Base-by-base conservation (phyloP, 2,113 vertebrate species). In the Tetrax tetrax region DNA sequence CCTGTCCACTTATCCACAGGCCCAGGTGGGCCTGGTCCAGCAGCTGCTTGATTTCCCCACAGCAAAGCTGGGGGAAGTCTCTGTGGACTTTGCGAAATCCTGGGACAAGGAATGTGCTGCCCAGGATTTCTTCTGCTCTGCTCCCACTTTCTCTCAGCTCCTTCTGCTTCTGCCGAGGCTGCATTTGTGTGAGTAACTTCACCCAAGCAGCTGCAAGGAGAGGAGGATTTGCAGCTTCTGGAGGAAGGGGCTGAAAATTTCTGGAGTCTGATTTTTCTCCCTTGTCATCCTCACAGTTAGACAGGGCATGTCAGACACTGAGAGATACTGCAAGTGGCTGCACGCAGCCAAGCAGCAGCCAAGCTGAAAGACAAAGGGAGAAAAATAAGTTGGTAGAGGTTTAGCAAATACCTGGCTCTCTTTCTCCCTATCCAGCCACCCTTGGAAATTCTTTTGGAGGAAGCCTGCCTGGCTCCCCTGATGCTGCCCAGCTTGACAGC, bases 371-470 rank as follows among this genome's bases (percentile, higher is more conserved):
- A 84, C n/a, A 35, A 23, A 43, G 45, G 33, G 24, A 31, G 41
- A 7, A 64, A 71, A 82, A 7, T 1, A 1, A 29, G 17, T 28
- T 83, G 53, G 12, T 48, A 45, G 76, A 93, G 28, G 8, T 19
- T 13, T 51, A 68, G 50, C 37, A 47, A 68, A 68, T 13, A 41
- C 15, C 45, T 53, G 12, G 4, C 48, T 48, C 61, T 77, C 47
- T 48, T 75, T 14, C 17, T 83, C 17, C 57, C 48, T 59, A 17
- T 28, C 47, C 54, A 48, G 65, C 23, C 13, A 6, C 41, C n/a
- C 10, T 83, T 81, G 65, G 60, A 94, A 94, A 60, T 38, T 41
- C 60, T 70, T 93, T 86, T 60, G 38, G 65, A 79, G 65, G 45
- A 43, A 28, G 12, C 10, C 53, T 68, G 38, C 15, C 68, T 61